phyloP scores from a whole-genome alignment of 2,797 vertebrate genomes.

The Phataginus tetradactyla region DNA sequence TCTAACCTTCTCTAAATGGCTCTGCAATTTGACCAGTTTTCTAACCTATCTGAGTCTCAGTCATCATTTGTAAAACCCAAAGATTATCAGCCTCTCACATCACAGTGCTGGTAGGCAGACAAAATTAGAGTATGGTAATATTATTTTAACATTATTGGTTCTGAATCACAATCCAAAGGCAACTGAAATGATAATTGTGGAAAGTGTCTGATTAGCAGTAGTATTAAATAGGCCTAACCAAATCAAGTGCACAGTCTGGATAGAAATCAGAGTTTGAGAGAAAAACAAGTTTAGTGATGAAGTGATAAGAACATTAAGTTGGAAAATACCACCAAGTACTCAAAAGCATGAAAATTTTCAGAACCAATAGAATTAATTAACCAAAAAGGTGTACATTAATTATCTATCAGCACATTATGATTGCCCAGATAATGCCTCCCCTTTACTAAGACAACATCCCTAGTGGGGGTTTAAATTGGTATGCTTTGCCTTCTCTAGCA shows the following conservation, averaged over 20 bases:
- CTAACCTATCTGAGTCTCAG: neutral
- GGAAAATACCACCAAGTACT: neutral
- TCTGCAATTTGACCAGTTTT: neutral
- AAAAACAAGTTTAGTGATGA: neutral
- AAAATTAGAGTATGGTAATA: neutral
- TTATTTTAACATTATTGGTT: slow-evolving; percentile 18
- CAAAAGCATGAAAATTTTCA: neutral
- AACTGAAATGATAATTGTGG: neutral
- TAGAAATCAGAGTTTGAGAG: slow-evolving; percentile 32
- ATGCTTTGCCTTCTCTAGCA: neutral
- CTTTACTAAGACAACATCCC: neutral
- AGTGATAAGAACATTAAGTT: neutral
- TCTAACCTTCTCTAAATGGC: neutral
- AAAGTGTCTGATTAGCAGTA: neutral
- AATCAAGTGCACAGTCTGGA: neutral
- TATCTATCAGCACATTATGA: neutral
- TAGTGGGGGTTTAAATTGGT: neutral
- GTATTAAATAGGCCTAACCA: neutral
- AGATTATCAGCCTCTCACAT: neutral
- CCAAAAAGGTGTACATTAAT: neutral
- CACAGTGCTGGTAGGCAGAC: neutral
- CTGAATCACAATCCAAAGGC: neutral
- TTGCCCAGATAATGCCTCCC: neutral
- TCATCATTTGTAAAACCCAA: neutral
- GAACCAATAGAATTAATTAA: slow-evolving; percentile 33